Percentiles rank a stretch among this genome's conserved stretches.
Conservation (phyloP, 1,140 invertebrate genomes). For the Halyomorpha halys region DNA sequence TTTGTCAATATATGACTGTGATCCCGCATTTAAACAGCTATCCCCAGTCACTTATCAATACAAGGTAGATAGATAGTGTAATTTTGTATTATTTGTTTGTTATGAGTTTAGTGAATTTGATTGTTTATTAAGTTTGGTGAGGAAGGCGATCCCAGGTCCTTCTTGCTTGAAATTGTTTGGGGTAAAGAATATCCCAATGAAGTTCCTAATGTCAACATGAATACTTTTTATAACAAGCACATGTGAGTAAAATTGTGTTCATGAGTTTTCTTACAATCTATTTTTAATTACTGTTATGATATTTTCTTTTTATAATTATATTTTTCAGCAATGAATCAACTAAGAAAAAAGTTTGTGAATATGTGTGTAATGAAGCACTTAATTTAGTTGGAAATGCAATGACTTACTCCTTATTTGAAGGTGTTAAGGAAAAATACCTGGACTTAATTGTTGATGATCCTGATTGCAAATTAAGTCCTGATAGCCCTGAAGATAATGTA, state of each 20-base stretch:
- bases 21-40: conserved; percentile 73
- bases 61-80: conserved; percentile 51
- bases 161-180: conserved; percentile 82
- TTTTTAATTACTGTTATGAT: too few species aligned
- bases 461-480: too few species aligned
- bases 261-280: too few species aligned
- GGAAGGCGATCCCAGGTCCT: conserved; percentile 66
- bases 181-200: conserved; percentile 71
- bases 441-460: conserved; percentile 49
- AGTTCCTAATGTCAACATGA: conserved; percentile 70
- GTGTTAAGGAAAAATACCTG: conserved; percentile 68
- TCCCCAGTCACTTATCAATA: conserved; percentile 73
- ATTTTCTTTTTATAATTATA: too few species aligned
- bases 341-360: conserved; percentile 56
- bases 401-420: conserved; percentile 91
- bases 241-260: conserved; percentile 53
- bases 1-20: conserved; percentile 88
- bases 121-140: conserved; percentile 64
- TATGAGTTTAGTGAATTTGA: too few species aligned
- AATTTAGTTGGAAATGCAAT: conserved; percentile 78
- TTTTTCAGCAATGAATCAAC: conserved; percentile 52
- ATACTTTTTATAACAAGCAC: conserved; percentile 89
- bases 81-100: too few species aligned
- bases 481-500: too few species aligned
- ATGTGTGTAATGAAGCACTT: conserved; percentile 58